A percentile compares a stretch with the other conserved stretches of the same genome.
phyloP scores from a whole-genome alignment of 2,888 invertebrate species.

The Crocallis elinguaria region DNA sequence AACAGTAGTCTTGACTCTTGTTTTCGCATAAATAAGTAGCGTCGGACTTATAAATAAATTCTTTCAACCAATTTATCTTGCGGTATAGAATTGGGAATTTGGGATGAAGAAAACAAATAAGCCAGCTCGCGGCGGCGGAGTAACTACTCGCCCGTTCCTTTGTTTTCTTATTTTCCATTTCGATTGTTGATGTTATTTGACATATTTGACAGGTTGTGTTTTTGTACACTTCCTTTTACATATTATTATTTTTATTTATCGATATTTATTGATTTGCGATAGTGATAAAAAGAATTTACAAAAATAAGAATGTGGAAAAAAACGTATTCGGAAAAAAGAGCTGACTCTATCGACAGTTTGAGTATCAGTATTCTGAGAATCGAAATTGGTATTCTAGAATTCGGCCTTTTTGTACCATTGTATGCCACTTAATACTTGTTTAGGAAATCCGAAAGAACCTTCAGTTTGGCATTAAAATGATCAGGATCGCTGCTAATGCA shows the following conservation, averaged over 20 bases:
- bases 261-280: too few species aligned
- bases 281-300: too few species aligned
- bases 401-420: too few species aligned
- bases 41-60: slow-evolving; percentile 45
- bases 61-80: slow-evolving; percentile 39
- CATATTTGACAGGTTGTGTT: slow-evolving; percentile 4
- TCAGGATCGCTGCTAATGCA: too few species aligned
- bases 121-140: slow-evolving; percentile 9
- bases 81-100: slow-evolving; percentile 34
- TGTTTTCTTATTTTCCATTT: slow-evolving; percentile 11
- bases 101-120: slow-evolving; percentile 41
- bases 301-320: too few species aligned
- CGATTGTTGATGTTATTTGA: slow-evolving; percentile 11
- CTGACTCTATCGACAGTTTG: too few species aligned
- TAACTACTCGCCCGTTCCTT: not conserved
- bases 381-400: too few species aligned
- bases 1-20: slow-evolving; percentile 33
- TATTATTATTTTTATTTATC: not conserved
- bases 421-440: too few species aligned
- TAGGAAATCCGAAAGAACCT: too few species aligned
- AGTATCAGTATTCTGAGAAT: too few species aligned
- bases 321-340: too few species aligned
- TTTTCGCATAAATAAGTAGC: slow-evolving; percentile 45
- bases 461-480: too few species aligned
- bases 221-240: not conserved